These are phyloP conservation scores for Eulemur albifrons DNA, from an alignment of 2,797 vertebrate genomes.

Conservation along the genomic window DNA sequence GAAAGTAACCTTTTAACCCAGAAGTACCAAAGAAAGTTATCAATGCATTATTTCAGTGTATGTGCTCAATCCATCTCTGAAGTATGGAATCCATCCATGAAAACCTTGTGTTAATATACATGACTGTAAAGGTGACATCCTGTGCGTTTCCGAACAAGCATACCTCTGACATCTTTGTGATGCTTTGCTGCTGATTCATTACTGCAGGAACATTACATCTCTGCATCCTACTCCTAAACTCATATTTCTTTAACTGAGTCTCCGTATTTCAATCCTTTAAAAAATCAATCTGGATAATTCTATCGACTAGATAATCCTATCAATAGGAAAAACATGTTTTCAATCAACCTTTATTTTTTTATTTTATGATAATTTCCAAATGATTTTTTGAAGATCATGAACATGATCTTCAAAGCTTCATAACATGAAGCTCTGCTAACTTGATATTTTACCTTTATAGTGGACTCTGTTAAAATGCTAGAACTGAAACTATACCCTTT, in stretches of 20 bases:
- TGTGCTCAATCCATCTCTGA: neutral
- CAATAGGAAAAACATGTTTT: neutral
- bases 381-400: neutral
- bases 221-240: neutral
- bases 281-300: conserved; percentile 15
- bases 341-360: neutral
- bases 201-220: neutral
- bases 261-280: conserved; percentile 32
- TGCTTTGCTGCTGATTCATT: neutral
- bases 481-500: conserved; percentile 63
- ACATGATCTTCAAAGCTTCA: no score
- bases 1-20: conserved; percentile 13
- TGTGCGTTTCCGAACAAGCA: neutral
- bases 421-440: conserved; percentile 29
- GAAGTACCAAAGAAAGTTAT: neutral
- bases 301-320: conserved; percentile 15
- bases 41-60: neutral
- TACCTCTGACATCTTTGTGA: neutral
- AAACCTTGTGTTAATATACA: neutral
- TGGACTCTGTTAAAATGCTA: conserved; percentile 45
- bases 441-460: conserved; percentile 42
- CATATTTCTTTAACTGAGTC: neutral
- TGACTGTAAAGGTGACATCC: neutral
- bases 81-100: neutral
- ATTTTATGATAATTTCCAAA: conserved; percentile 20